phyloP scores from a whole-genome alignment of 2,888 invertebrate species.

The Rhodophaea formosa region DNA sequence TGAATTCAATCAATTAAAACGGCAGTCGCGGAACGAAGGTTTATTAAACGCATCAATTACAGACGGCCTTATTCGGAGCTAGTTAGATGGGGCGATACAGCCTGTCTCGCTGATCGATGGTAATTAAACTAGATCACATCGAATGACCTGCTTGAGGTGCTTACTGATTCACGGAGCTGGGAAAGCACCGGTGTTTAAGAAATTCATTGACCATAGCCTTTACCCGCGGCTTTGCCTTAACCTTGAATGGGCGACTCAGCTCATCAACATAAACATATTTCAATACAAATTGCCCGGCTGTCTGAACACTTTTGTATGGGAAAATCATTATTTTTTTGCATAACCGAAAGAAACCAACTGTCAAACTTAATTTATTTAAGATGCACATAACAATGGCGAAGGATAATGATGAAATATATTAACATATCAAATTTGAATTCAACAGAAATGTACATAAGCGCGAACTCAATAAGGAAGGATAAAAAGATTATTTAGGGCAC shows the following conservation, averaged over 20 bases:
- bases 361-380: slow-evolving; percentile 1
- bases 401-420: background rate
- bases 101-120: slow-evolving; percentile 28
- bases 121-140: slow-evolving; percentile 29
- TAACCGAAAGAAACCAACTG: background rate
- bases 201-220: too few species aligned
- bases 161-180: slow-evolving; percentile 8
- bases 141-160: slow-evolving; percentile 16
- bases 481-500: background rate
- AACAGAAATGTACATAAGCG: background rate
- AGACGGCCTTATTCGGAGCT: slow-evolving; percentile 24
- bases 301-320: too few species aligned
- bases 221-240: too few species aligned
- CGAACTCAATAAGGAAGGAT: background rate
- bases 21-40: background rate
- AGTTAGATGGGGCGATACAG: slow-evolving; percentile 25
- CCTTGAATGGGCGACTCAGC: too few species aligned
- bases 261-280: too few species aligned
- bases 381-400: slow-evolving; percentile 4
- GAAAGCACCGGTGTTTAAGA: slow-evolving; percentile 4
- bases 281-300: too few species aligned
- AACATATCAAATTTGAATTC: background rate
- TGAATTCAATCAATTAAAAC: background rate
- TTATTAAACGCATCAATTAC: slow-evolving; percentile 19
- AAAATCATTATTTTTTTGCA: too few species aligned